These are phyloP conservation scores for Tetragnatha montana DNA, from an alignment of 2,888 invertebrate genomes.

Conservation along the genomic window DNA sequence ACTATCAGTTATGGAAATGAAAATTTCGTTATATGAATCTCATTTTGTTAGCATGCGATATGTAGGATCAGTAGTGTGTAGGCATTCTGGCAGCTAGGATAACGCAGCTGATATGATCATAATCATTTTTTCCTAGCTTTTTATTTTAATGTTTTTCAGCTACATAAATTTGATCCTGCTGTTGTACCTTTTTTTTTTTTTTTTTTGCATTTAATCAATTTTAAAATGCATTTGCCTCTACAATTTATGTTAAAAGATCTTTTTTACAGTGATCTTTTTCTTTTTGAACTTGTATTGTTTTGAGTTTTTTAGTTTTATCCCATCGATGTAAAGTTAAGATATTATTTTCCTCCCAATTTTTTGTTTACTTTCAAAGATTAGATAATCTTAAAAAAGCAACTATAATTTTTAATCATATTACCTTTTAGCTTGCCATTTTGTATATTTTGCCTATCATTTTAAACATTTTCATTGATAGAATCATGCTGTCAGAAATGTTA, in stretches of 20 bases:
- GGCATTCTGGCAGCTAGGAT: constrained; percentile 24
- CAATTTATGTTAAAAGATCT: constrained; percentile 7
- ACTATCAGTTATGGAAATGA: constrained; percentile 7
- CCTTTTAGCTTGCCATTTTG: constrained; percentile 43
- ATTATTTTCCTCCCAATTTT: neutral
- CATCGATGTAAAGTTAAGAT: neutral
- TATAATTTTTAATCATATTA: constrained; percentile 33
- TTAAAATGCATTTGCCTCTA: neutral
- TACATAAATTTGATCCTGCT: neutral
- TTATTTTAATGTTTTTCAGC: neutral
- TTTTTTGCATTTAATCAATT: constrained; percentile 6
- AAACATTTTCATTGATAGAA: constrained; percentile 48
- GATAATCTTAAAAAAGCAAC: constrained; percentile 11
- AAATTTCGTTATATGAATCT: constrained; percentile 2
- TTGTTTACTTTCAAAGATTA: neutral
- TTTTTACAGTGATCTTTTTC: neutral
- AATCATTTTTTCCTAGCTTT: neutral
- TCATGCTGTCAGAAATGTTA: constrained; percentile 19
- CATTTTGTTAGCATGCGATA: constrained; percentile 33
- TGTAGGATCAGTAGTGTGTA: neutral
- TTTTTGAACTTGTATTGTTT: constrained; percentile 13
- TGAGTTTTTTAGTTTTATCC: constrained; percentile 3
- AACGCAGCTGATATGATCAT: constrained; percentile 18
- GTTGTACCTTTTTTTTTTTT: neutral
- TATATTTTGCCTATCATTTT: constrained; percentile 44